Conservation (phyloP, 92 coral and sea anemone genomes). For the Bergia sp. region DNA sequence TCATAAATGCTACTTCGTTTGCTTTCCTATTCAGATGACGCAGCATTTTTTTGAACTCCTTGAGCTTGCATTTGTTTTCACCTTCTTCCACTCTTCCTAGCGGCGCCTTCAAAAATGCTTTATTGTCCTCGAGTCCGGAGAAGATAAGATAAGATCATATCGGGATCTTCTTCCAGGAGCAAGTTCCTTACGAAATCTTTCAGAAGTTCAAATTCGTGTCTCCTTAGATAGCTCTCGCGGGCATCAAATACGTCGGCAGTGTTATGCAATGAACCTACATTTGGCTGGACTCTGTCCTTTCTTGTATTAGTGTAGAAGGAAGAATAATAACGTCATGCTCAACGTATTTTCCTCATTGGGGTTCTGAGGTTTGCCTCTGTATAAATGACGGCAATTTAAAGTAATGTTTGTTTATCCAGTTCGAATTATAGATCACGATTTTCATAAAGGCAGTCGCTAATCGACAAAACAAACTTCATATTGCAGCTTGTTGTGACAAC, state of each 20-base stretch:
- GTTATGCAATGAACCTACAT: not conserved
- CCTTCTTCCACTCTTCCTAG: not conserved
- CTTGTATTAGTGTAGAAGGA: not conserved
- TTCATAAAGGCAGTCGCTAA: too few relatives aligned
- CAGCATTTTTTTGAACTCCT: not conserved
- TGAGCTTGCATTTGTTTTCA: not conserved
- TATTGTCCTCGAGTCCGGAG: not conserved
- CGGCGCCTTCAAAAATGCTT: slow-evolving; percentile 5
- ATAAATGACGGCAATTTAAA: not conserved
- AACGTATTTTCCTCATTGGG: slow-evolving; percentile 3
- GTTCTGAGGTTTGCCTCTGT: not conserved
- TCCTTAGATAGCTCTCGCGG: slow-evolving; percentile 16
- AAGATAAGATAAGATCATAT: not conserved
- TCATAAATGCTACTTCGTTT: not conserved
- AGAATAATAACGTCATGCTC: slow-evolving; percentile 7
- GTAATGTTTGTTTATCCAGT: too few relatives aligned
- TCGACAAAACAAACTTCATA: too few relatives aligned
- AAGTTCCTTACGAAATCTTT: not conserved
- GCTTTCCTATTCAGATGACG: not conserved
- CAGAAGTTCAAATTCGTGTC: not conserved
- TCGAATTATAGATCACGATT: too few relatives aligned
- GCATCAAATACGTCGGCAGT: not conserved
- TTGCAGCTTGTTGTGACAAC: too few relatives aligned
- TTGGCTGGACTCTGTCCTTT: not conserved
- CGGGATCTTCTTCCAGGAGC: slow-evolving; percentile 8